phyloP scores from a whole-genome alignment of 2,113 vertebrate genomes.

The Oncorhynchus keta region DNA sequence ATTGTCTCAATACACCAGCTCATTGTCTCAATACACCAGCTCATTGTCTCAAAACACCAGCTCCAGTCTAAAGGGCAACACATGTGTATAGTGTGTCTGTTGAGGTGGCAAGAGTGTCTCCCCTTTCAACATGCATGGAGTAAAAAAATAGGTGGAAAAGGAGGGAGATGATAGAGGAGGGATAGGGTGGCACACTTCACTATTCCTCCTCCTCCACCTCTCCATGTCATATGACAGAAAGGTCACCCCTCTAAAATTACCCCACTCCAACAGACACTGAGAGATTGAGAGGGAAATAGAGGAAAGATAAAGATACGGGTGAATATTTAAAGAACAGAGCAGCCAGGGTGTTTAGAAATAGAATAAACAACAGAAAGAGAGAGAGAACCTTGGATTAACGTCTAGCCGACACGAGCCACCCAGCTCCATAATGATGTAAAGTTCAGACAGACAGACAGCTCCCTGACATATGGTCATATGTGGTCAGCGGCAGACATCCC shows the following conservation, averaged over 20 bases:
- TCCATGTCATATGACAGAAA: slow-evolving; percentile 55
- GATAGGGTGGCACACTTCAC: slow-evolving; percentile 4
- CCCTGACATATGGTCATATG: slow-evolving; percentile 20
- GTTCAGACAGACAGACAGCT: slow-evolving; percentile 18
- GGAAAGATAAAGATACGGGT: not conserved
- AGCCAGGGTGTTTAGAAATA: not conserved
- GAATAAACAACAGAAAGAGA: not conserved
- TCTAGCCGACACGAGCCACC: not conserved
- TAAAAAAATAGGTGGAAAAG: not conserved
- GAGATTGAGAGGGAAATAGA: not conserved
- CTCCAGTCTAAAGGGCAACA: slow-evolving; percentile 55
- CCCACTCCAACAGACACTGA: slow-evolving; percentile 21
- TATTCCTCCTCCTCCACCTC: slow-evolving; percentile 33
- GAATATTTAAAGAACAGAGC: not conserved
- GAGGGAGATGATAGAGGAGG: slow-evolving; percentile 11
- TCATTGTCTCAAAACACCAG: not conserved
- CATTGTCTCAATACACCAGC: not conserved
- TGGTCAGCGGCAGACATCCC: slow-evolving; percentile 43
- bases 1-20: not conserved
- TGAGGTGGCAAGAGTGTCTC: slow-evolving; percentile 48
- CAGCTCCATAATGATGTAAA: not conserved
- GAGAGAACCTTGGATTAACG: no score
- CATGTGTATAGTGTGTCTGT: slow-evolving; percentile 43
- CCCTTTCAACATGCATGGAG: slow-evolving; percentile 41
- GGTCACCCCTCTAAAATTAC: slow-evolving; percentile 70